These are phyloP conservation scores for Palloptera scutellata DNA, from an alignment of 2,888 invertebrate genomes.

Conservation along the genomic window DNA sequence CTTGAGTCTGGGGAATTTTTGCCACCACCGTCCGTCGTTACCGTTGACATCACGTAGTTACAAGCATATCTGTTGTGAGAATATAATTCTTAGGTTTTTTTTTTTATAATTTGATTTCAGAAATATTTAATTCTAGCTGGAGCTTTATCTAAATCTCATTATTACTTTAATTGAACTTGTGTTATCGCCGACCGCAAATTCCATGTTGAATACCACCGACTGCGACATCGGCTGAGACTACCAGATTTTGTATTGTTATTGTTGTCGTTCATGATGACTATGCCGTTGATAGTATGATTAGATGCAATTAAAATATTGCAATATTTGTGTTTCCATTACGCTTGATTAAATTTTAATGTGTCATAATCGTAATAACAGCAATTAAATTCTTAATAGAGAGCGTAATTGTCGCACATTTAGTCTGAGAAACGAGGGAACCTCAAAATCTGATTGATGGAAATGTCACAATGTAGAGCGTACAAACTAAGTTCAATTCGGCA, in stretches of 20 bases:
- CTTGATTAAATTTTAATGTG: constrained; percentile 28
- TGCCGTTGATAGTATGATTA: constrained; percentile 15
- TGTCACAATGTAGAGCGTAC: no score
- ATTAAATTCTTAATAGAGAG: constrained; percentile 4
- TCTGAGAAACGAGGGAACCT: no score
- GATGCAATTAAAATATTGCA: constrained; percentile 16
- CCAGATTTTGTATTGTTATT: background rate
- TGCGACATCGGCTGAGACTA: no score
- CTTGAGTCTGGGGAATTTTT: background rate
- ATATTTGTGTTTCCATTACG: constrained; percentile 26
- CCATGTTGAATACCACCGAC: constrained; percentile 3
- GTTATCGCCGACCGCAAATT: constrained; percentile 16
- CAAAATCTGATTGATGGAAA: no score
- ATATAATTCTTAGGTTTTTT: background rate
- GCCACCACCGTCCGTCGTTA: no score
- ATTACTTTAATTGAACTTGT: constrained; percentile 22
- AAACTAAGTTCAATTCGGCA: no score
- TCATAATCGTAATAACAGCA: constrained; percentile 20
- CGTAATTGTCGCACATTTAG: no score
- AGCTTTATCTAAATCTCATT: no score
- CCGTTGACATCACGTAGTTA: background rate
- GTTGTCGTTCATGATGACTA: background rate
- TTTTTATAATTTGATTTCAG: background rate
- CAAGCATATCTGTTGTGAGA: background rate
- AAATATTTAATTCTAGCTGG: no score